These are phyloP conservation scores for Aspiorhynchus laticeps DNA, from an alignment of 2,113 vertebrate species.

Conservation along the genomic window DNA sequence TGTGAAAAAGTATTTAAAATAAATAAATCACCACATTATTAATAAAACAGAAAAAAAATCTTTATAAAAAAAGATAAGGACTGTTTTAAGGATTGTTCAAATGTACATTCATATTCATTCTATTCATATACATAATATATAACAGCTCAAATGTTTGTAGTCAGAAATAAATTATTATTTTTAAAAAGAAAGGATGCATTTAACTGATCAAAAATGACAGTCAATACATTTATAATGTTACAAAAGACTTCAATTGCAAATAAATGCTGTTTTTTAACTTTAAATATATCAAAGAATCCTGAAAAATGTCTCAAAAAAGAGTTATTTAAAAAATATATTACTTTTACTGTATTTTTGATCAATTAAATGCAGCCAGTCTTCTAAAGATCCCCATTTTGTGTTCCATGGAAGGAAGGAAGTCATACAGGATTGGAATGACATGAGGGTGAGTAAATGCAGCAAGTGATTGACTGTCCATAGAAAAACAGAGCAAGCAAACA, in stretches of 20 bases:
- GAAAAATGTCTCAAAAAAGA: background rate
- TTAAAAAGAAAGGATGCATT: too few species aligned
- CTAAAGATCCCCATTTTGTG: background rate
- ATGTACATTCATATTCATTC: background rate
- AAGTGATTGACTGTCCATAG: conserved; percentile 16
- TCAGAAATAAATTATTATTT: background rate
- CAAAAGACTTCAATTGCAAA: background rate
- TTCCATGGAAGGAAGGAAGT: background rate
- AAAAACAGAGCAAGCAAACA: conserved; percentile 43
- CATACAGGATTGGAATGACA: background rate
- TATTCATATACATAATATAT: background rate
- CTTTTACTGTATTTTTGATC: background rate
- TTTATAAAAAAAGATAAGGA: background rate
- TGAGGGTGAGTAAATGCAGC: background rate
- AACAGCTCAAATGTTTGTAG: background rate
- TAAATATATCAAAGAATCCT: background rate
- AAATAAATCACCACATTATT: background rate
- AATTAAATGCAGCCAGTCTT: background rate
- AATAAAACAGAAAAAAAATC: background rate
- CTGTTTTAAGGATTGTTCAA: background rate
- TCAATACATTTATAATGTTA: too few species aligned
- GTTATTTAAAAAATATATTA: too few species aligned
- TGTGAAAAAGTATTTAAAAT: background rate
- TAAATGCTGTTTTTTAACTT: background rate
- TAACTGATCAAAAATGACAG: too few species aligned